phyloP scores from a whole-genome alignment of 2,888 invertebrate species.

The Stratiomys singularior region DNA sequence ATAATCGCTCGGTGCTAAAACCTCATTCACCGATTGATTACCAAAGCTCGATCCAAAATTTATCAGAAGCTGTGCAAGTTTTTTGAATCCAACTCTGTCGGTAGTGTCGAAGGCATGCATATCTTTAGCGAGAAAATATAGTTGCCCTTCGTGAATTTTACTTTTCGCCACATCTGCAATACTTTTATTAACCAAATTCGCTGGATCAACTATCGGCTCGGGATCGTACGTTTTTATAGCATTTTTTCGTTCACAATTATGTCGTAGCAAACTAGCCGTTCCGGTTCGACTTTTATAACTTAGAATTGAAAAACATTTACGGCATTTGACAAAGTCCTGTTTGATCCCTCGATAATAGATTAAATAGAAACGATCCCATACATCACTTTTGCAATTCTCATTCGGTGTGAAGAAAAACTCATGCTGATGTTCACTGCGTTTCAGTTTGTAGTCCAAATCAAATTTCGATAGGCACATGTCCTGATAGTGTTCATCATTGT shows the following conservation, averaged over 20 bases:
- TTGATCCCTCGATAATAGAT: slow-evolving; percentile 51
- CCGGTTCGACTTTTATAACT: slow-evolving; percentile 51
- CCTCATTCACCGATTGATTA: slow-evolving; percentile 38
- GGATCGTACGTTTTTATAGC: slow-evolving; percentile 29
- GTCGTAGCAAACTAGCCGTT: slow-evolving; percentile 50
- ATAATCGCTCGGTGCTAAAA: slow-evolving; percentile 32
- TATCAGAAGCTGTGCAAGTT: slow-evolving; percentile 22
- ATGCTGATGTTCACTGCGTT: slow-evolving; percentile 39
- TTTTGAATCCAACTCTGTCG: slow-evolving; percentile 33
- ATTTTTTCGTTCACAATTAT: slow-evolving; percentile 48
- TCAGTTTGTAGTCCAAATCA: slow-evolving; percentile 35
- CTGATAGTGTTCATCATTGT: slow-evolving; percentile 16
- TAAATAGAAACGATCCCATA: slow-evolving; percentile 51
- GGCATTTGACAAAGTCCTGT: slow-evolving; percentile 50
- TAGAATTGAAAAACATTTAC: slow-evolving; percentile 49
- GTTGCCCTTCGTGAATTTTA: slow-evolving; percentile 33
- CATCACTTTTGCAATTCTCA: slow-evolving; percentile 46
- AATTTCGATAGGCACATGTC: slow-evolving; percentile 37
- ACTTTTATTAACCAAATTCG: neutral
- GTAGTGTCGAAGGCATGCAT: slow-evolving; percentile 45
- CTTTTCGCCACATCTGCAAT: slow-evolving; percentile 32
- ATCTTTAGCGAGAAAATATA: slow-evolving; percentile 38
- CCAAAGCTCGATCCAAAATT: slow-evolving; percentile 40
- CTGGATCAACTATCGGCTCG: slow-evolving; percentile 12
- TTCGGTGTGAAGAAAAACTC: slow-evolving; percentile 41